phyloP scores from a whole-genome alignment of 2,888 invertebrate genomes.

The Drosophila limbata region DNA sequence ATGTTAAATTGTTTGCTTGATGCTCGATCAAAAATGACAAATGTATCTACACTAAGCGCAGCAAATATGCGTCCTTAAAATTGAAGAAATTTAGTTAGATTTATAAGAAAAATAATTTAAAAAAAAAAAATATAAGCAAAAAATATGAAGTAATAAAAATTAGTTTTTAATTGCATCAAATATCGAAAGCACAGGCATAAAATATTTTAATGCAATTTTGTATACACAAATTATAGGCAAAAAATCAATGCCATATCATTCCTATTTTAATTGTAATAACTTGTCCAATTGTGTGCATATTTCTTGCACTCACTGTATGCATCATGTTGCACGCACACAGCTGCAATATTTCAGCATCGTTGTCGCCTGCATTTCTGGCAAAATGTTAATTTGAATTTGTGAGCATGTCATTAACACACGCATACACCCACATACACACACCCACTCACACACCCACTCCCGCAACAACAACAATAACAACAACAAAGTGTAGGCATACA shows the following conservation, averaged over 20 bases:
- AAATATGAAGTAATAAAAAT: neutral
- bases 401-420: conserved; percentile 81
- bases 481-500: conserved; percentile 43
- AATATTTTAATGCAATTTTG: neutral
- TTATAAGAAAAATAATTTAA: neutral
- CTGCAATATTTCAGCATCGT: conserved; percentile 46
- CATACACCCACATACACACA: conserved; percentile 37
- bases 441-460: conserved; percentile 24
- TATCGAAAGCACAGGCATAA: neutral
- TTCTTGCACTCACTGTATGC: conserved; percentile 53
- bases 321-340: conserved; percentile 55
- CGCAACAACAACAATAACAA: conserved; percentile 26
- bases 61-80: conserved; percentile 25
- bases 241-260: neutral
- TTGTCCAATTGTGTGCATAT: conserved; percentile 2
- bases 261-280: neutral
- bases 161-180: neutral
- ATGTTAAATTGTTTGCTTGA: conserved; percentile 82
- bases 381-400: conserved; percentile 83
- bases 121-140: neutral
- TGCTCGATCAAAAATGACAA: conserved; percentile 83
- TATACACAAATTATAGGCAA: neutral
- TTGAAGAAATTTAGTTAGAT: neutral
- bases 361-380: conserved; percentile 72
- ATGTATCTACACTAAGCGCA: conserved; percentile 66